Base-by-base conservation (phyloP, 2,113 vertebrate species). In the Scartelaos histophorus region DNA sequence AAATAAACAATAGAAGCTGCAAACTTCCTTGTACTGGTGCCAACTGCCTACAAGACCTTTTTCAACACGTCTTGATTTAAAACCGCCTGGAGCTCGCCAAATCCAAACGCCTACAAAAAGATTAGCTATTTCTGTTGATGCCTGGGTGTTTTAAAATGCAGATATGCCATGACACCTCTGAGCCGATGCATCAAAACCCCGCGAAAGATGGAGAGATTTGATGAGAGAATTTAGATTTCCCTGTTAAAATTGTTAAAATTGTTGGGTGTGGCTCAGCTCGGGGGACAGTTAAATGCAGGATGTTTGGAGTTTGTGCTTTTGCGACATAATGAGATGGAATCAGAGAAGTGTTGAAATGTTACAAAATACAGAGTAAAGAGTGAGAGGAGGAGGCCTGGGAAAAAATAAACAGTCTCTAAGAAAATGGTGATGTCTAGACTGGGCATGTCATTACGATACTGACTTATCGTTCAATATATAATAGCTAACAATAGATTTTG, bases 71-170 rank as follows among this genome's bases (percentile, higher is more conserved):
- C 54, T 58, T 73, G 24, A 66, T 61, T 6, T 24, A 11, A 69
- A 62, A 16, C 29, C 56, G 51, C 16, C 62, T 65, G 65, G 7
- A 66, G 21, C 38, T 46, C 22, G 68, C 64, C 66, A 79, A 74
- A 78, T 68, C 24, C 51, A 57, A 7, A 71, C 54, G 47, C 25
- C 56, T 34, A 49, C 60, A 47, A 45, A 4, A 15, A 13, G 67
- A 73, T 78, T 74, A 67, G 64, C 34, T 74, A 15, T 7, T 25
- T 72, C 43, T 16, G 65, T 16, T 54, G 51, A 80, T 45, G 17
- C 66, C 29, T 5, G 13, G 16, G 7, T 1, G 53, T 54, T 15
- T 34, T 15, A 66, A 22, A 64, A 38, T n/a, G 34, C 19, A 38
- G 61, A 38, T 24, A 35, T 29, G 13, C 54, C 24, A 64, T 72